Evolutionary conservation across 2,113 vertebrate genomes (phyloP), one percentile per base, ranked within the genome.

Genomic region (Heterotis niloticus): DNA sequence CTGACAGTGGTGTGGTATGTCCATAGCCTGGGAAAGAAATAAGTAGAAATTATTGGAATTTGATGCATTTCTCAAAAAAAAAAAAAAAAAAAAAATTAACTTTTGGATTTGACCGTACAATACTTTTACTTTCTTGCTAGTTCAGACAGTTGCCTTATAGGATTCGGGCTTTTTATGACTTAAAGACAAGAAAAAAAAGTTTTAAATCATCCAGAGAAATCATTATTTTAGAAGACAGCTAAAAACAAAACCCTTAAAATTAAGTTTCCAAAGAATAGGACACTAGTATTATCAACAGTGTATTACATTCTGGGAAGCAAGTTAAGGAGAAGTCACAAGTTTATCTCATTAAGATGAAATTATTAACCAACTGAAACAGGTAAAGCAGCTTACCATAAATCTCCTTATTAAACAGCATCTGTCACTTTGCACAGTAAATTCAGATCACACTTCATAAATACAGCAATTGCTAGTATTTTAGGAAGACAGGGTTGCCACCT

Each of bases 1-100:
- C 91, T 0, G 95, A 95, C 79, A 97, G 93, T 0, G 96, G 96
- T 0, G 94, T 92, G 1, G 93, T 94, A 80, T 96, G 93, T 16
- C 96, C 96, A 0, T 97, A 97, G 78, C 96, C 96, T 97, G 88
- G 4, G 23, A 51, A 71, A 51, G 44, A 26, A 56, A 44, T 44
- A 26, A n/a, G 73, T 1, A 52, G 5, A 76, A 20, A 16, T 57
- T 72, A 17, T 23, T 51, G 34, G n/a, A 71, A 26, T 10, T 56
- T 24, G 11, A 17, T 52, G 17, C 1, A 64, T 72, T 44, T 70
- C 5, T 51, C 18, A 34, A 23, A 5, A 64, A 67, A 23, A 57
- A 62, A 60, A n/a, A 57, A 11, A 75, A n/a, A n/a, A n/a, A n/a
- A n/a, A n/a, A n/a, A 44, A 0, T 18, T 59, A 17, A 29, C 34